These are phyloP conservation scores for Cardiocondyla obscurior DNA, from an alignment of 1,140 invertebrate species.

Conservation along the genomic window DNA sequence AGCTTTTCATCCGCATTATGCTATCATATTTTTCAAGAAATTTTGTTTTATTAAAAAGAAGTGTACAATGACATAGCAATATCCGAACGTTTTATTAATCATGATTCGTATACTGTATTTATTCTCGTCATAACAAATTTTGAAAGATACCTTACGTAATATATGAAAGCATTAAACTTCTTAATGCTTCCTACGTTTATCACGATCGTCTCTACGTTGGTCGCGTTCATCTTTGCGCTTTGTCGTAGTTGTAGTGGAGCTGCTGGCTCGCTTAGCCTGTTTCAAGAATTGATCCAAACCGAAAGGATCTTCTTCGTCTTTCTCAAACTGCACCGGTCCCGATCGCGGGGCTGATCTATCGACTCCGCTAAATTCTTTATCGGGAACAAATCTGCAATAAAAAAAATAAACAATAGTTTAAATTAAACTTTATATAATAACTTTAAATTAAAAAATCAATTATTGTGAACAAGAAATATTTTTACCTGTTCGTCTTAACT, in stretches of 20 bases:
- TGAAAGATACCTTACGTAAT: not conserved
- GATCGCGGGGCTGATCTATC: conserved; percentile 89
- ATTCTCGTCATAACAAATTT: not conserved
- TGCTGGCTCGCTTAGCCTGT: conserved; percentile 95
- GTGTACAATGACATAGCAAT: not conserved
- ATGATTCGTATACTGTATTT: not conserved
- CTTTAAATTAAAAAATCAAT: not conserved
- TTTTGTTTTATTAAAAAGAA: not conserved
- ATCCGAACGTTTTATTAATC: not conserved
- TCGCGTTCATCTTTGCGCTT: conserved; percentile 82
- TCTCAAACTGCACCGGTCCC: conserved; percentile 98
- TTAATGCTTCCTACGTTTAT: conserved; percentile 81
- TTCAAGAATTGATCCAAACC: conserved; percentile 99
- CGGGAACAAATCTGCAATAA: conserved; percentile 93
- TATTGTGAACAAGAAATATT: conserved; percentile 28
- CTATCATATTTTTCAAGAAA: not conserved
- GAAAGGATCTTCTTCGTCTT: conserved; percentile 98
- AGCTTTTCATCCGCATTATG: not conserved
- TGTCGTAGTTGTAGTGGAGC: conserved; percentile 73
- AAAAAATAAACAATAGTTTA: conserved; percentile 17
- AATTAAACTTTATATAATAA: not conserved
- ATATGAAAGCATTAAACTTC: not conserved
- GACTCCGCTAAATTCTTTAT: conserved; percentile 97
- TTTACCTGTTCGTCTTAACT: conserved; percentile 93
- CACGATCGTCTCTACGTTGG: conserved; percentile 78